These are phyloP conservation scores for Caenorhabditis sp. DNA, from an alignment of 2,888 invertebrate species.

Conservation along the genomic window DNA sequence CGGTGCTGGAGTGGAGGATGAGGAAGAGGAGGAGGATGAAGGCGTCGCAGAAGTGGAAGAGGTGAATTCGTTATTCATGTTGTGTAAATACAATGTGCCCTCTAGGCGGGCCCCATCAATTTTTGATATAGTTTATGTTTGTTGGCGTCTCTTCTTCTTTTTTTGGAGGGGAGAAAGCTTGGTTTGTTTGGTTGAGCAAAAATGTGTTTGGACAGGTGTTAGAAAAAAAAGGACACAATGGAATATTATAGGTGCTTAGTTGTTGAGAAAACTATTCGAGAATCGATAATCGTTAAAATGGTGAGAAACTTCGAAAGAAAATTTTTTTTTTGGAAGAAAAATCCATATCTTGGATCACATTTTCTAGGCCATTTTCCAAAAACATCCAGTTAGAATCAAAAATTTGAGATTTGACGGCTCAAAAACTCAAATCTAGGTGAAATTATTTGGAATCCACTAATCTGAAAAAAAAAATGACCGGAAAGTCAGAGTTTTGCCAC, in stretches of 20 bases:
- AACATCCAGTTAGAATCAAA: background rate
- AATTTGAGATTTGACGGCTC: no score
- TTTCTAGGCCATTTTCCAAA: background rate
- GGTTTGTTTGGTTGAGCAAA: background rate
- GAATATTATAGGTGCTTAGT: no score
- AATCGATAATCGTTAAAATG: no score
- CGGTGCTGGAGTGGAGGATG: slow-evolving; percentile 54
- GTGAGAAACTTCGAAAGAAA: no score
- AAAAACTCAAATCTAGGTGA: no score
- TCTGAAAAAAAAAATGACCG: no score
- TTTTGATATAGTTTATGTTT: slow-evolving; percentile 42
- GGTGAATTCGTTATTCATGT: slow-evolving; percentile 40
- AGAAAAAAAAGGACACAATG: background rate
- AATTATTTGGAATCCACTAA: no score
- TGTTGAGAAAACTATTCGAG: no score
- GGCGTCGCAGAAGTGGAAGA: background rate
- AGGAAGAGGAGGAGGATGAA: slow-evolving; percentile 48
- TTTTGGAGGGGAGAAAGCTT: slow-evolving; percentile 5
- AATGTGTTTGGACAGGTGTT: slow-evolving; percentile 21
- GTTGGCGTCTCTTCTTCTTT: background rate
- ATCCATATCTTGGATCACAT: background rate
- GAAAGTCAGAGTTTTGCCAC: no score
- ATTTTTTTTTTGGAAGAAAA: background rate
- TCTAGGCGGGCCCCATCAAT: slow-evolving; percentile 16
- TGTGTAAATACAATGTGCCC: background rate